Evolutionary conservation across 2,797 vertebrate species (phyloP), one percentile per base, ranked within the genome.

Genomic region (Syncerus caffer): DNA sequence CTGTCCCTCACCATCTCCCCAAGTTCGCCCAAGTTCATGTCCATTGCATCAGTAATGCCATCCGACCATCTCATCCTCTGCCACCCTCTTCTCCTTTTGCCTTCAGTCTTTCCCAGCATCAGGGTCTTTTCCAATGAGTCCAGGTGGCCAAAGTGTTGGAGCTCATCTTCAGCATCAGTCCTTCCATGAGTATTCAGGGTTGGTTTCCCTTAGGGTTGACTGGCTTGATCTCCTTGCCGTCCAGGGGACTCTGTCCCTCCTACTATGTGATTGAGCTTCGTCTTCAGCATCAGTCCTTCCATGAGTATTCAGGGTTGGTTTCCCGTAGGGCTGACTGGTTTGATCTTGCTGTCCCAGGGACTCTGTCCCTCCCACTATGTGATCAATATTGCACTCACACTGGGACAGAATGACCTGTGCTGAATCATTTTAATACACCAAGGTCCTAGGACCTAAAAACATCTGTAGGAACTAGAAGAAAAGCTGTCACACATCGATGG

Each of bases 181-280:
- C 62, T 67, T 67, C 62, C n/a, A 67, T 67, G 16, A 67, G n/a
- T 67, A 34, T 10, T 67, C 62, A 67, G 7, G 62, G 62, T 19
- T 67, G 62, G 1, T 34, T 19, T 10, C 62, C 62, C 62, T 34
- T 2, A 19, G 8, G 31, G 16, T 2, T 67, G n/a, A 34, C 62
- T 67, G 31, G 16, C 1, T 67, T 67, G 31, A 64, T n/a, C 7
- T n/a, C 62, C 31, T n/a, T 64, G 31, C 62, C 0, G 0, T 64
- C 31, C 62, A 9, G 4, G 31, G 31, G 15, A 64, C 62, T 64
- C 62, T 64, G 34, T 34, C 62, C 31, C 0, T 64, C 31, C 62
- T 7, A n/a, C 60, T 64, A 2, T 31, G 29, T 62, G 58, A 60
- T 8, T 57, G 55, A 55, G 55, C 55, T 55, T 27, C 4, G 2